phyloP scores from a whole-genome alignment of 2,888 invertebrate species.

The Hirtodrosophila cameraria region DNA sequence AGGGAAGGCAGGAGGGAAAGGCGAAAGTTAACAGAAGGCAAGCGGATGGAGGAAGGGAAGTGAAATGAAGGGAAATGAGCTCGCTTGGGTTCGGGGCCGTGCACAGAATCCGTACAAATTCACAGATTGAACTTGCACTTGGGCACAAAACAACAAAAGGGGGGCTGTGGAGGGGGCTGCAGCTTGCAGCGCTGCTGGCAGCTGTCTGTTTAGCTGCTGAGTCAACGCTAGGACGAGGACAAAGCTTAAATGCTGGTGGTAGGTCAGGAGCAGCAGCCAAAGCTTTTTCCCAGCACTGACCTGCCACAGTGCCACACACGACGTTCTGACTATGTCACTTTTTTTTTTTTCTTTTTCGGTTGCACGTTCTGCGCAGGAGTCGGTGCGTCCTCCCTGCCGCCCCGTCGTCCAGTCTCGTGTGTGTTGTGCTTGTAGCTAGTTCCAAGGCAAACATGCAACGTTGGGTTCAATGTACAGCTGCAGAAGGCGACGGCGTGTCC shows the following conservation, averaged over 20 bases:
- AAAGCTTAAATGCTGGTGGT: conserved; percentile 46
- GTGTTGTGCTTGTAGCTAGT: conserved; percentile 43
- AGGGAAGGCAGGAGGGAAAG: not conserved
- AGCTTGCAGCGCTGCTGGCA: not conserved
- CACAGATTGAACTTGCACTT: conserved; percentile 82
- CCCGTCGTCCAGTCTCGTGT: not conserved
- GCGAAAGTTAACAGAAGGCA: too few relatives aligned
- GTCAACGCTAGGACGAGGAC: conserved; percentile 49
- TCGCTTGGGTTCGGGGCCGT: conserved; percentile 68
- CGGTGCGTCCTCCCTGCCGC: not conserved
- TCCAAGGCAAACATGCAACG: conserved; percentile 71
- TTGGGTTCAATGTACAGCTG: conserved; percentile 74
- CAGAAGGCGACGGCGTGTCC: conserved; percentile 65
- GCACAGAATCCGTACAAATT: conserved; percentile 77
- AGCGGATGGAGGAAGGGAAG: not conserved
- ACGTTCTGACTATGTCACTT: too few relatives aligned
- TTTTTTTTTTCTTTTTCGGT: too few relatives aligned
- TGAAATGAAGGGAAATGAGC: conserved; percentile 14
- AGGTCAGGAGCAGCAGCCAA: conserved; percentile 64
- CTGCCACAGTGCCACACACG: conserved; percentile 61
- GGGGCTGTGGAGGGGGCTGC: not conserved
- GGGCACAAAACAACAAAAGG: conserved; percentile 59
- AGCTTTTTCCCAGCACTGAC: conserved; percentile 57
- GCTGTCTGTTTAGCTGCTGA: conserved; percentile 46
- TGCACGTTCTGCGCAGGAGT: conserved; percentile 62